A percentile compares a stretch with the other conserved stretches of the same genome.
These are phyloP conservation scores for Wiebesia pumilae DNA, from an alignment of 1,140 invertebrate species.

Conservation along the genomic window DNA sequence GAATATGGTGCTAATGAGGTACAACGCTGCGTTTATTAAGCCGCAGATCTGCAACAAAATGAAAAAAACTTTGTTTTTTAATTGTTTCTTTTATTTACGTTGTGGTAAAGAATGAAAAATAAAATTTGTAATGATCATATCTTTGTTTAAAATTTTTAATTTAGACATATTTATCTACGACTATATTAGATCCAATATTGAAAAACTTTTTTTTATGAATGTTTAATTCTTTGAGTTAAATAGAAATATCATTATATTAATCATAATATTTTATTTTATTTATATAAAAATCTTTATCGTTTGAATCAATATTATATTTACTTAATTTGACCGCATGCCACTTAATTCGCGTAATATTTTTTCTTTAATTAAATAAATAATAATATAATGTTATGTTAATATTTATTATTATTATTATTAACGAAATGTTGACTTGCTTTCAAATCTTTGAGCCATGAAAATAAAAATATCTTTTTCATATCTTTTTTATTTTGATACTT, in stretches of 20 bases:
- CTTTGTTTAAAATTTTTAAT: neutral
- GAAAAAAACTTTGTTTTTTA: conserved; percentile 24
- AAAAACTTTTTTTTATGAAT: too few species aligned
- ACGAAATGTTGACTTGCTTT: too few species aligned
- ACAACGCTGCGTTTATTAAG: conserved; percentile 81
- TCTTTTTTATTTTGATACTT: too few species aligned
- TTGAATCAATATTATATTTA: neutral
- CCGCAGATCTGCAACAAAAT: conserved; percentile 80
- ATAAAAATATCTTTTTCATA: too few species aligned
- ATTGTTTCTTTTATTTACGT: neutral
- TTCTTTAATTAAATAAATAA: too few species aligned
- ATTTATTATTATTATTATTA: too few species aligned
- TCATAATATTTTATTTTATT: neutral
- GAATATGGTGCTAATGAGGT: conserved; percentile 84
- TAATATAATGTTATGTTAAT: too few species aligned
- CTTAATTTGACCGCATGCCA: neutral
- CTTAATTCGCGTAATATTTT: too few species aligned
- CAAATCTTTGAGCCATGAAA: too few species aligned
- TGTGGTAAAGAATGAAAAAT: neutral
- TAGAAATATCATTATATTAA: neutral
- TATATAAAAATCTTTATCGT: neutral
- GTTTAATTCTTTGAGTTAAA: neutral
- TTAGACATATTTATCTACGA: too few species aligned
- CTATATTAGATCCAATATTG: too few species aligned
- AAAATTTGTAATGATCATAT: neutral